Percentiles rank a stretch among this genome's conserved stretches.
Conservation (phyloP, 2,888 invertebrate species). For the Netelia fuscicornis region DNA sequence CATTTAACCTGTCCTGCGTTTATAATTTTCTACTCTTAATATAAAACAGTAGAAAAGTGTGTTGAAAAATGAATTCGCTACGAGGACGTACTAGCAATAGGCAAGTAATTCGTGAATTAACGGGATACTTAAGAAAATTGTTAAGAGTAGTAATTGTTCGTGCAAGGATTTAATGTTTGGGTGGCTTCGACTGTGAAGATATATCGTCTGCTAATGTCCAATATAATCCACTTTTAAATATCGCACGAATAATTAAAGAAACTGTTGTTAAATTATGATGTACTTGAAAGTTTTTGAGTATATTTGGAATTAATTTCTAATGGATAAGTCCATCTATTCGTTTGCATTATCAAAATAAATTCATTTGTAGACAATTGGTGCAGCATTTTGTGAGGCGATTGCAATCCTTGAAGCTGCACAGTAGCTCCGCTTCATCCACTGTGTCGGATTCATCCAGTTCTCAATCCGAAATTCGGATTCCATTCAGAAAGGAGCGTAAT, state of each 20-base stretch:
- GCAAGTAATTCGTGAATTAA: conserved; percentile 51
- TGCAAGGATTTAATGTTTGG: neutral
- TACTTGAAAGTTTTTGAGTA: neutral
- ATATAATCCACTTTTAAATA: neutral
- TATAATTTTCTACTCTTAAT: neutral
- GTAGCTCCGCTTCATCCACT: conserved; percentile 16
- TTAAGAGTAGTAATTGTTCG: neutral
- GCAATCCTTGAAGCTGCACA: conserved; percentile 34
- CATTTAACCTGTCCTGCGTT: conserved; percentile 36
- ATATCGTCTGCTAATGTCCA: conserved; percentile 46
- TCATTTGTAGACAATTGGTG: conserved; percentile 40
- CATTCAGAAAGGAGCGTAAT: conserved; percentile 90
- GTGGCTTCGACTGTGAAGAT: neutral
- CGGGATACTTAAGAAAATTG: conserved; percentile 1
- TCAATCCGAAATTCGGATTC: conserved; percentile 86
- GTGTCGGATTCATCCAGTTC: conserved; percentile 38
- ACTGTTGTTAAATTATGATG: neutral
- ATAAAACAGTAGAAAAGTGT: conserved; percentile 3
- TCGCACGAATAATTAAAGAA: neutral
- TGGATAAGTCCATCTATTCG: neutral
- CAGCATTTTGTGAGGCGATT: conserved; percentile 45
- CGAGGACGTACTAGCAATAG: conserved; percentile 66
- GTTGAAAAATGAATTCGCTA: conserved; percentile 72
- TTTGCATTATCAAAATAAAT: neutral
- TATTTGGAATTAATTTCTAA: neutral